Base-by-base conservation (phyloP, 2,797 vertebrate species). In the Coregonus ussuriensis region DNA sequence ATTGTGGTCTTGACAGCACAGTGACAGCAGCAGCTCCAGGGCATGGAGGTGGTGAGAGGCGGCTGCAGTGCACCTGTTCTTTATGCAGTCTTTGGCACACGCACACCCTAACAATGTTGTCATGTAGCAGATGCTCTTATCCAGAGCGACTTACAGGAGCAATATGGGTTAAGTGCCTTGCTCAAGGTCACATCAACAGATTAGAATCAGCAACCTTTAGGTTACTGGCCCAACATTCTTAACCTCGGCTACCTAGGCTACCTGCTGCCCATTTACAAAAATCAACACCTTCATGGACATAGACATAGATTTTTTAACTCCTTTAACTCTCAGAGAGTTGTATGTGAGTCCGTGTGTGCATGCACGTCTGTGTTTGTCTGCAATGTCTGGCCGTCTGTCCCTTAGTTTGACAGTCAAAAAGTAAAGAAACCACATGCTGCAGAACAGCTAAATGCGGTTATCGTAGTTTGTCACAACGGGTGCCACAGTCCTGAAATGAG, bases 1-100 rank as follows among this genome's bases (percentile, higher is more conserved):
- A 29, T 87, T 83, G 86, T 86, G 77, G 71, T 72, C 29, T 65
- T 79, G 82, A 85, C 88, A 85, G 84, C 21, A 63, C 82, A 78
- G 87, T 87, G 83, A 87, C 83, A 86, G 77, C 84, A 77, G 77
- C 74, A 79, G 79, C 88, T 82, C 65, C 0, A 2, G 41, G 41
- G 41, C 41, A 47, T 73, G 69, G 81, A 7, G 63, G 33, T 21
- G 47, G 37, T 63, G 54, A 21, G 21, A 51, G n/a, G 72, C 11
- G 41, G 41, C 41, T 47, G 41, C 11, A 47, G 41, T 47, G 11
- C 41, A 47, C 41, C 41, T 47, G 11, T 47, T 13, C 41, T 47
- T 47, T 47, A 2, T 11, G 9, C 41, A 47, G 41, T 47, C 41
- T 47, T 47, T 47, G 41, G 9, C 11, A 47, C 41, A 47, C 2